Percentiles rank a stretch among this genome's conserved stretches.
These are phyloP conservation scores for Nomada fucata DNA, from an alignment of 2,888 invertebrate species.

Conservation along the genomic window DNA sequence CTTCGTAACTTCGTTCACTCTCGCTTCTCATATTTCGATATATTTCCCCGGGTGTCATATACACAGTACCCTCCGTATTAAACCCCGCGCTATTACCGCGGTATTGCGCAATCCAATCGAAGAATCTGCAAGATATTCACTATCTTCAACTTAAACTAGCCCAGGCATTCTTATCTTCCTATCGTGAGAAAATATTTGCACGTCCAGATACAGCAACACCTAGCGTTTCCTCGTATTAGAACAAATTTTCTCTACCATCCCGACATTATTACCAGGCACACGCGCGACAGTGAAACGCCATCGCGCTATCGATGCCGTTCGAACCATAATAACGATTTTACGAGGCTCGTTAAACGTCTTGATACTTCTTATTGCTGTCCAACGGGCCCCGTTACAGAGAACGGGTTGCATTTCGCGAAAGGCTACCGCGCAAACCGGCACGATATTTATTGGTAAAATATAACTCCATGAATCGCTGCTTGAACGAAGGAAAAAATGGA, in stretches of 20 bases:
- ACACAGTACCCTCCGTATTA: too few species aligned
- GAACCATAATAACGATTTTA: conserved; percentile 73
- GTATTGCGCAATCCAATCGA: not conserved
- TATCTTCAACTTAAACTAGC: not conserved
- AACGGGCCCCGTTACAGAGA: conserved; percentile 25
- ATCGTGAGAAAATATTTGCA: conserved; percentile 31
- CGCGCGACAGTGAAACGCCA: conserved; percentile 67
- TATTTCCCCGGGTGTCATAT: too few species aligned
- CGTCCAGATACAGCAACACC: not conserved
- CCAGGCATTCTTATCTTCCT: conserved; percentile 1
- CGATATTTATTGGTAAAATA: conserved; percentile 15
- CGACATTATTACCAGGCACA: conserved; percentile 41
- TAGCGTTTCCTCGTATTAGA: conserved; percentile 8
- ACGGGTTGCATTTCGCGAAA: conserved; percentile 10
- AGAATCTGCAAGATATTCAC: not conserved
- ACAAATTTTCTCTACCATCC: conserved; percentile 7
- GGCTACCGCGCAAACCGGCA: not conserved
- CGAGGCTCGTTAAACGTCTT: conserved; percentile 75
- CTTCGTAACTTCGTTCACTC: too few species aligned
- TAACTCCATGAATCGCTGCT: not conserved
- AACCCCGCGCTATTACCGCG: too few species aligned
- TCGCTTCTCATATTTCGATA: too few species aligned
- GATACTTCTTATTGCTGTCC: conserved; percentile 67
- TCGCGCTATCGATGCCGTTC: conserved; percentile 72
- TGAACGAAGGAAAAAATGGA: not conserved